Evolutionary conservation across 2,888 invertebrate species (phyloP).

Genomic region (Lasioglossum oenotherae): DNA sequence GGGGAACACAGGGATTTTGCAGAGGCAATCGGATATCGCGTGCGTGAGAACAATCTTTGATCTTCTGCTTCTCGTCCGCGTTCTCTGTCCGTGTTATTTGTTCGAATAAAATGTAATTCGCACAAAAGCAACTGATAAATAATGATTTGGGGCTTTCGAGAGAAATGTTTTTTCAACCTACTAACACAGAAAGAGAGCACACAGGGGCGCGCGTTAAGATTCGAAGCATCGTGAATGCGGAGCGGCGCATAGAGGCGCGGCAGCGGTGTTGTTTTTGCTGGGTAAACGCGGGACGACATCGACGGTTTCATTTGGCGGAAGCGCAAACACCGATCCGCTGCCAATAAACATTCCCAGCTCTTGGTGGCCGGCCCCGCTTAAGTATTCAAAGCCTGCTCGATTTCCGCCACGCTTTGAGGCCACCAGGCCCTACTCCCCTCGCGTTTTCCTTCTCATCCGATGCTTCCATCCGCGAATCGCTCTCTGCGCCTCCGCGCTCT

Average conservation of each 20-base stretch:
- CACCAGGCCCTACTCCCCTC: not conserved
- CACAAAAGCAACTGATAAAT: too few species aligned
- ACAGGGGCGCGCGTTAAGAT: conserved; percentile 53
- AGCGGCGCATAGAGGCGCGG: conserved; percentile 33
- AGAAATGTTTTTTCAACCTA: too few species aligned
- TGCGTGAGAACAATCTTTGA: not conserved
- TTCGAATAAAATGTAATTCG: too few species aligned
- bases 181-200: conserved; percentile 2
- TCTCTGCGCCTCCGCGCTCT: conserved; percentile 9
- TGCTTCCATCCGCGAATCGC: not conserved
- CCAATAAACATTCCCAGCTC: conserved; percentile 67
- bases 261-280: conserved; percentile 65
- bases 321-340: conserved; percentile 70
- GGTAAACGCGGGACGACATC: conserved; percentile 58
- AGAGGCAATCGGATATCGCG: conserved; percentile 13
- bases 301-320: conserved; percentile 72
- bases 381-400: conserved; percentile 63
- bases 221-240: conserved; percentile 58
- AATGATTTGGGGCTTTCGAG: too few species aligned
- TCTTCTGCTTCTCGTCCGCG: not conserved
- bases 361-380: conserved; percentile 58
- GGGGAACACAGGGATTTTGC: not conserved
- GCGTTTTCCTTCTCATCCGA: not conserved
- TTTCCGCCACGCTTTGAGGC: conserved; percentile 46
- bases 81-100: too few species aligned